phyloP scores from a whole-genome alignment of 2,888 invertebrate species.

The Laspeyria flexula region DNA sequence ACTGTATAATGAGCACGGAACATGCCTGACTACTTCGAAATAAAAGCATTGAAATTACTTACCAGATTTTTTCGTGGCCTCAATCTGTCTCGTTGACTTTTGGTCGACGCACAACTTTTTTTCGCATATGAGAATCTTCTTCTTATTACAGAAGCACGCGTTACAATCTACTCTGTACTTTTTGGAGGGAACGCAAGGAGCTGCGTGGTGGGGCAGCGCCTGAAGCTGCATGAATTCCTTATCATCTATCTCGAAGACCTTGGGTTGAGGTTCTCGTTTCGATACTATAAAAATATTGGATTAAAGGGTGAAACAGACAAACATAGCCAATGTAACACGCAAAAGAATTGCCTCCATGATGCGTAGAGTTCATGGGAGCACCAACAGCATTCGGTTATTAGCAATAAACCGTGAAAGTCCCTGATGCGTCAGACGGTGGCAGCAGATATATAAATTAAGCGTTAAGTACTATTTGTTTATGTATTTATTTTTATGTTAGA shows the following conservation, averaged over 20 bases:
- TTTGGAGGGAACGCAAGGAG: slow-evolving; percentile 56
- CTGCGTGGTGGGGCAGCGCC: slow-evolving; percentile 44
- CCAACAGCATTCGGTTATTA: no score
- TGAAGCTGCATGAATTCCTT: slow-evolving; percentile 39
- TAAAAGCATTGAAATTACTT: no score
- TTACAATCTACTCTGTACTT: slow-evolving; percentile 68
- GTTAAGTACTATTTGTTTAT: no score
- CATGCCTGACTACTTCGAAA: no score
- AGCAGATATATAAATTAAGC: no score
- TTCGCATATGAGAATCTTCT: slow-evolving; percentile 59
- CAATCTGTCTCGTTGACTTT: slow-evolving; percentile 52
- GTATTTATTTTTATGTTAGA: no score
- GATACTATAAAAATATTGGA: no score
- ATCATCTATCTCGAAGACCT: slow-evolving; percentile 7
- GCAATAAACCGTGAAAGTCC: no score
- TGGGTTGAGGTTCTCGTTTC: background rate
- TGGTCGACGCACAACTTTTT: slow-evolving; percentile 59
- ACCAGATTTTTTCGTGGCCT: slow-evolving; percentile 59
- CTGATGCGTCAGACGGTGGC: no score
- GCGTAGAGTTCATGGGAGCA: no score
- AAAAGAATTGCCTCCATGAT: no score
- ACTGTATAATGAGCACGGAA: no score
- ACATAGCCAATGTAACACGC: background rate
- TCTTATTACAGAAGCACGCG: slow-evolving; percentile 59
- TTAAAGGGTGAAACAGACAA: background rate